These are phyloP conservation scores for Chlamydotis undulata DNA, from an alignment of 2,113 vertebrate species.

Conservation along the genomic window DNA sequence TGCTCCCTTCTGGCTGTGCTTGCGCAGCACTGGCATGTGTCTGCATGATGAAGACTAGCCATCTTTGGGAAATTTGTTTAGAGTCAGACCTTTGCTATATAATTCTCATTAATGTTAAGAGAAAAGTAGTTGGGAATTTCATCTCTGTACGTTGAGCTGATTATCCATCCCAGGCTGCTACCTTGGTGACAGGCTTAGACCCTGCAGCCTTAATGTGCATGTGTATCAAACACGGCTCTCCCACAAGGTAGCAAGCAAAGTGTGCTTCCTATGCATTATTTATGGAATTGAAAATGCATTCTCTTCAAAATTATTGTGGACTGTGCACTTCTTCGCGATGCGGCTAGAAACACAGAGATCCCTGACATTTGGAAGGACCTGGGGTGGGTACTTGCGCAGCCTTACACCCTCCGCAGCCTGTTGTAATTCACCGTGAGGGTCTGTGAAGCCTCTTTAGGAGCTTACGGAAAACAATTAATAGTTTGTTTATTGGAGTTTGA, in stretches of 20 bases:
- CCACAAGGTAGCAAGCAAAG: slow-evolving; percentile 36
- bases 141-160: not conserved
- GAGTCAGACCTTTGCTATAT: not conserved
- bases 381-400: not conserved
- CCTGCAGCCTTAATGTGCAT: not conserved
- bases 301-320: slow-evolving; percentile 50
- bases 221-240: slow-evolving; percentile 25
- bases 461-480: not conserved
- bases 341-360: not conserved
- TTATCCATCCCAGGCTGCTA: slow-evolving; percentile 44
- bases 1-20: not conserved
- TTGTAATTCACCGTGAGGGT: not conserved
- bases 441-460: not conserved
- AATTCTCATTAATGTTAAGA: slow-evolving; percentile 13
- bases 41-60: not conserved
- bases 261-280: slow-evolving; percentile 61
- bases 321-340: not conserved
- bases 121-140: not conserved
- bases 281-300: slow-evolving; percentile 48
- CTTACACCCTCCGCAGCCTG: not conserved
- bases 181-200: slow-evolving; percentile 20
- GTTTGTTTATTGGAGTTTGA: not conserved
- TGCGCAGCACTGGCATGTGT: not conserved
- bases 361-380: not conserved
- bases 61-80: not conserved